Evolutionary conservation across 1,140 invertebrate genomes (phyloP), one percentile per base, ranked within the genome.

Genomic region (Brevipalpus yothersi): DNA sequence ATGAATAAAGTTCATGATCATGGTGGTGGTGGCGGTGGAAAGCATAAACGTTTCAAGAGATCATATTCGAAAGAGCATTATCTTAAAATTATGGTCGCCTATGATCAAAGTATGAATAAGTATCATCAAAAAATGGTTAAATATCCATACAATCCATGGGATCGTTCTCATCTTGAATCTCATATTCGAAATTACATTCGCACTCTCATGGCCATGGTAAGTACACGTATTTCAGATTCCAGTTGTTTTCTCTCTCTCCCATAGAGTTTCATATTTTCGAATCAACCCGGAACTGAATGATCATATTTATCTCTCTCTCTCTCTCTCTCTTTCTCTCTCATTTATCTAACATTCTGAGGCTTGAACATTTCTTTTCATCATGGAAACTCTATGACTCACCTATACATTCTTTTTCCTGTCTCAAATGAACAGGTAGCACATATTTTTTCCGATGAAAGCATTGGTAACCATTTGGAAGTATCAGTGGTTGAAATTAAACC

Each of bases 381-480:
- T 3, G 43, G 43, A 45, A 15, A 12, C 3, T 17, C 43, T 2
- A 45, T 15, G 12, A 15, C 49, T 19, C n/a, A n/a, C 19, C 2
- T 11, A 53, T 5, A 15, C 12, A 17, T 53, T 53, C 21, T 53
- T 12, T 21, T 56, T 53, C 45, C 39, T 64, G 21, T 60, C 47
- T 47, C 23, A 54, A 60, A 41, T 39, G 56, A 65, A 15, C 65
- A 83, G 80, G 81, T 83, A 9, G 77, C 82, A 8, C 74, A 80
- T 40, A 79, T 89, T 60, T 89, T 81, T 69, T 80, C 82, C 62
- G 82, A 88, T 67, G 77, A 80, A 7, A 82, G 80, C 41, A 82
- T 89, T 61, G 83, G 85, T 7, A 86, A 87, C 68, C 78, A 81
- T 1, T 79, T 89, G 49, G 82, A 78, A 64, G 78, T 89, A 40